These are phyloP conservation scores for Drosophila saltans DNA, from an alignment of 1,140 invertebrate genomes.

Conservation along the genomic window DNA sequence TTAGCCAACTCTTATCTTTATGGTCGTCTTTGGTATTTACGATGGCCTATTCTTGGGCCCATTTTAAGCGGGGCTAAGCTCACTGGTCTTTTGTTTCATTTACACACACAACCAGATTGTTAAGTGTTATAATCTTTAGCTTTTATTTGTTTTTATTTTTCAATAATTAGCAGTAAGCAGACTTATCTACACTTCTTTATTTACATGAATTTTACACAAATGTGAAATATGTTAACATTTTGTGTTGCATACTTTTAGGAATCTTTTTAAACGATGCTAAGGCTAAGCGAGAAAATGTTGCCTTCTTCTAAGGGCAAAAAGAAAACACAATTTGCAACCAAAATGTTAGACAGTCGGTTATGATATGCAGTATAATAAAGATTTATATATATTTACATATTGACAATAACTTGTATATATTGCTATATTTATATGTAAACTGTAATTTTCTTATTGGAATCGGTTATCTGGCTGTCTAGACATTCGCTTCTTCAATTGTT, in stretches of 20 bases:
- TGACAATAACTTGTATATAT: too few species aligned
- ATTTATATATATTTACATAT: too few species aligned
- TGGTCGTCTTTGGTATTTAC: slow-evolving; percentile 2
- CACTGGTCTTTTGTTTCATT: neutral
- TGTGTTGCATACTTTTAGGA: neutral
- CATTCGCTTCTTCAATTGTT: too few species aligned
- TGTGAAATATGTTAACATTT: neutral
- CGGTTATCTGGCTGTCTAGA: too few species aligned
- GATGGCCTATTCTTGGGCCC: neutral
- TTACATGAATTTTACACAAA: neutral
- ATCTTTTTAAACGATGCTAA: too few species aligned
- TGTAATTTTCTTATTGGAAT: too few species aligned
- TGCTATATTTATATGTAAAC: too few species aligned
- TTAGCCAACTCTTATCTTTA: neutral
- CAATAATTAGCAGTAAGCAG: neutral
- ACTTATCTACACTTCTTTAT: neutral
- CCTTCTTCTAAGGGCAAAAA: neutral
- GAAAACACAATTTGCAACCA: too few species aligned
- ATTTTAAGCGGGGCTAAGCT: neutral
- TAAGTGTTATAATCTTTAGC: too few species aligned
- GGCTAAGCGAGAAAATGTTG: neutral
- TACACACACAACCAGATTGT: neutral
- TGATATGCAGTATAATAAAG: too few species aligned
- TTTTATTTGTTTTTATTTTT: neutral
- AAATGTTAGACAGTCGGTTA: too few species aligned